These are phyloP conservation scores for Rhea pennata DNA, from an alignment of 2,113 vertebrate species.

Conservation along the genomic window DNA sequence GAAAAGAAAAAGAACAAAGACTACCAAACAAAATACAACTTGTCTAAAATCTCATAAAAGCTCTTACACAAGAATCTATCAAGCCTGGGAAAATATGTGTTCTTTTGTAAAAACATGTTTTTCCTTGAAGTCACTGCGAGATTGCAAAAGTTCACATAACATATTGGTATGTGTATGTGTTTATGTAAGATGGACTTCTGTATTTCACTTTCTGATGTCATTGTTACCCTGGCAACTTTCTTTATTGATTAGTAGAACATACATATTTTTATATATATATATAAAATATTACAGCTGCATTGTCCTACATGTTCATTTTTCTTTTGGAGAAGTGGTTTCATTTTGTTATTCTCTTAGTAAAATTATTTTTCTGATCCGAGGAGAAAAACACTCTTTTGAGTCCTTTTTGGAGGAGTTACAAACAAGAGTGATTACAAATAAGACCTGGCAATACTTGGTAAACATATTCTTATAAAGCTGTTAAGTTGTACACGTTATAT, in stretches of 20 bases:
- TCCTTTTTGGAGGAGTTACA: constrained; percentile 8
- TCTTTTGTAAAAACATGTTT: constrained; percentile 72
- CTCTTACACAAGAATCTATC: constrained; percentile 70
- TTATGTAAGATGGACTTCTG: constrained; percentile 59
- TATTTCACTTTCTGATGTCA: constrained; percentile 68
- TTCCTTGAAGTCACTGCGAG: constrained; percentile 70
- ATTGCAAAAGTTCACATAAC: constrained; percentile 66
- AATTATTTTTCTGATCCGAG: not conserved
- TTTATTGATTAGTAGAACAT: constrained; percentile 67
- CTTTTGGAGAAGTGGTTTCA: not conserved
- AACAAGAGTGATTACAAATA: not conserved
- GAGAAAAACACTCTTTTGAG: constrained; percentile 10
- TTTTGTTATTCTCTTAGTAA: constrained; percentile 31
- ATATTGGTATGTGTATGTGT: constrained; percentile 70
- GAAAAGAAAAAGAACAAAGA: constrained; percentile 65
- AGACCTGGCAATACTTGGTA: not conserved
- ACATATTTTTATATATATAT: not conserved
- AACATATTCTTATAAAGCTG: not conserved
- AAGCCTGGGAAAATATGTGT: constrained; percentile 76
- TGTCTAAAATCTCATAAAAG: constrained; percentile 70
- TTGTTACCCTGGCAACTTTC: constrained; percentile 42
- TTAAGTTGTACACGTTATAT: not conserved
- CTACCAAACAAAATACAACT: constrained; percentile 70
- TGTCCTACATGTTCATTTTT: constrained; percentile 43
- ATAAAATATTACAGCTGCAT: constrained; percentile 36